Percentiles rank a stretch among this genome's conserved stretches.
Conservation (phyloP, 2,113 vertebrate species). For the Grammomys dolichurus region DNA sequence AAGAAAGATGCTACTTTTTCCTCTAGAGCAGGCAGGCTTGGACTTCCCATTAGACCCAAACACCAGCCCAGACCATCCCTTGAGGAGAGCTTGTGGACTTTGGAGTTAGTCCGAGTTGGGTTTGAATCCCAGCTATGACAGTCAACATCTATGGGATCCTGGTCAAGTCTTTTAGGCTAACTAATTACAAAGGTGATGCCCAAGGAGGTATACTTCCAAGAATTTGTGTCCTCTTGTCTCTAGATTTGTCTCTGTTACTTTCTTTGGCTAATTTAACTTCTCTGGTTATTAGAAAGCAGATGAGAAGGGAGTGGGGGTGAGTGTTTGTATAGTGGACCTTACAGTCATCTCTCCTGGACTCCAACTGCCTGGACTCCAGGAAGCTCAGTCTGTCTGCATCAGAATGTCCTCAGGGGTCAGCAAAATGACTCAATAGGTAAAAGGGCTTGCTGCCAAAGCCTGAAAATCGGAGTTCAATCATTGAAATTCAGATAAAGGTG, state of each 20-base stretch:
- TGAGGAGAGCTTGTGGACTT: background rate
- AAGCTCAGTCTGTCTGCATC: background rate
- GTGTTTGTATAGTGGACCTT: background rate
- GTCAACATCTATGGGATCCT: background rate
- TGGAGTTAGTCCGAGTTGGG: background rate
- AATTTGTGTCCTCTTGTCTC: background rate
- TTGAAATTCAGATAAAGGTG: background rate
- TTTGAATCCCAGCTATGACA: background rate
- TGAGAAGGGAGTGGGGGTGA: background rate
- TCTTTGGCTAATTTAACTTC: background rate
- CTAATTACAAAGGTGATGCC: background rate
- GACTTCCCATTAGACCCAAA: background rate
- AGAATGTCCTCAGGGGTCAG: background rate
- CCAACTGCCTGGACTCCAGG: background rate
- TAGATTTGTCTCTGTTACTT: background rate
- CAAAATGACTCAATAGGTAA: background rate
- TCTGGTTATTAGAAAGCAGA: background rate
- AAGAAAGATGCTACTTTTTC: background rate
- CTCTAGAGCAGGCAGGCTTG: background rate
- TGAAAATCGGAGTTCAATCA: background rate
- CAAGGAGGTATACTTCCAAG: background rate
- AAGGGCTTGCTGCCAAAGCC: background rate
- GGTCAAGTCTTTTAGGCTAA: background rate
- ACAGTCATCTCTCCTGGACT: background rate
- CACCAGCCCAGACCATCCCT: background rate